Evolutionary conservation across 1,140 invertebrate species (phyloP).

Genomic region (Archivesica marissinica): DNA sequence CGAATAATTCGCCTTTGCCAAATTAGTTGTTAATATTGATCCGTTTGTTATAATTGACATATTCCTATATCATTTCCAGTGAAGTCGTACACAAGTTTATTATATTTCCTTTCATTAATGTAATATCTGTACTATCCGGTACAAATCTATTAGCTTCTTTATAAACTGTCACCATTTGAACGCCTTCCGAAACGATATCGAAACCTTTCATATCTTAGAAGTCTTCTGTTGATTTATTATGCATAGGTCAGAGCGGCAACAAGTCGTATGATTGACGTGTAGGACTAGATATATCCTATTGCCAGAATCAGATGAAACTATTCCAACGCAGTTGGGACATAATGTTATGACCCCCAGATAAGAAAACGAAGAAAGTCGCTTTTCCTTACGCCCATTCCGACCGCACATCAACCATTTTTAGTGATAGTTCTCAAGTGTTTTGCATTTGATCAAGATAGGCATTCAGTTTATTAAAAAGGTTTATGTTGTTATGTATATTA

Average conservation of each 20-base stretch:
- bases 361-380: conserved; percentile 19
- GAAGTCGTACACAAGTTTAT: neutral
- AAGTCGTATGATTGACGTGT: conserved; percentile 7
- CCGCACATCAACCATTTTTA: neutral
- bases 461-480: conserved; percentile 3
- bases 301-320: neutral
- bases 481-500: conserved; percentile 9
- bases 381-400: neutral
- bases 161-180: conserved; percentile 15
- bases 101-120: neutral
- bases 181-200: conserved; percentile 13
- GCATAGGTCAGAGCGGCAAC: neutral
- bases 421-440: neutral
- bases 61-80: neutral
- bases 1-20: too few species aligned
- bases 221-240: conserved; percentile 33
- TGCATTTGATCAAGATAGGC: conserved; percentile 19
- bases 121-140: conserved; percentile 22
- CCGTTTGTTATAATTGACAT: neutral
- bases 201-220: conserved; percentile 7
- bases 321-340: neutral
- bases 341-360: neutral
- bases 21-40: too few species aligned
- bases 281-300: neutral
- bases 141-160: conserved; percentile 31